Base-by-base conservation (phyloP, 2,888 invertebrate genomes). In the Campoplex nolae region DNA sequence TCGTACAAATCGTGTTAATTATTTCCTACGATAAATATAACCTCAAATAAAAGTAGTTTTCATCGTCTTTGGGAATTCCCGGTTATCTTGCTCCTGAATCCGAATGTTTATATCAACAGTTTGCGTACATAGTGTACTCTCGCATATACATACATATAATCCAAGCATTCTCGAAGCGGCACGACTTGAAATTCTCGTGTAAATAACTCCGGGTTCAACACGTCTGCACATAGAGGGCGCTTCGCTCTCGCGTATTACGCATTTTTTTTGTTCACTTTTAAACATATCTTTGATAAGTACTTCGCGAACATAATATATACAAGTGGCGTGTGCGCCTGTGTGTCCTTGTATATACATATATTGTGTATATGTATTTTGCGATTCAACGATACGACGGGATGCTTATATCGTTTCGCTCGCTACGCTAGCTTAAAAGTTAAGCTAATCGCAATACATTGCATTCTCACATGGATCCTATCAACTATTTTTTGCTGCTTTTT, bases 181-280 rank as follows among this genome's bases (percentile, higher is more conserved):
- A 32, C 42, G 45, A 70, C 56, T 79, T 58, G 18, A 42, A 79
- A 79, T 79, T 42, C 56, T 79, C 70, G 70, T 70, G 79, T 79
- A 79, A 83, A 83, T 76, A 83, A 83, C 82, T 56, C 68, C 56
- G 18, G 16, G 74, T 56, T 32, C 68, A 75, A 82, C 76, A 76
- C 68, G 75, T 58, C n/a, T 70, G 70, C 45, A 42, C 76, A 76
- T 68, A 68, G 62, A 23, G 76, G 76, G 73, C 80, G 42, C 13
- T 23, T 74, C 23, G 56, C 16, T n/a, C n/a, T 51, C 28, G 48
- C 83, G 76, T 70, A 83, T 76, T 83, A 83, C 70, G 83, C 83
- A 48, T 28, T 70, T 42, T 23, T 51, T 51, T 51, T 51, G 3
- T 71, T 16, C 71, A 35, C 51, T 35, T 32, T 18, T 3, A 51